Percentiles rank a stretch among this genome's conserved stretches.
Evolutionary conservation across 2,113 vertebrate genomes (phyloP).

Genomic region (Alosa alosa): DNA sequence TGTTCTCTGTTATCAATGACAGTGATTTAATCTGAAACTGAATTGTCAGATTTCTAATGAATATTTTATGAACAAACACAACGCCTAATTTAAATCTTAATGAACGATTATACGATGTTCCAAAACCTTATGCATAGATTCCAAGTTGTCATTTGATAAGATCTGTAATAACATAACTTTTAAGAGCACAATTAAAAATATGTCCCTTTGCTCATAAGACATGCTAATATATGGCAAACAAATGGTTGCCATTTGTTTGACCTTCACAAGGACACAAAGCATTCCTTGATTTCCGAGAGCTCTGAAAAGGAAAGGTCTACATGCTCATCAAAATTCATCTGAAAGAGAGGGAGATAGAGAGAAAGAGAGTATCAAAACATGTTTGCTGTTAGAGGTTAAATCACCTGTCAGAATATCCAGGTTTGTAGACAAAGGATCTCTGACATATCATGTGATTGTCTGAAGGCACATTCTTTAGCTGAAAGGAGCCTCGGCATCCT

Average conservation of each 20-base stretch:
- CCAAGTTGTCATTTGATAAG: not conserved
- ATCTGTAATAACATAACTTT: constrained; percentile 50
- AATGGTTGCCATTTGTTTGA: constrained; percentile 67
- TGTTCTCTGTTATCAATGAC: too few species aligned
- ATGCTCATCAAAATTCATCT: not conserved
- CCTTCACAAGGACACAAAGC: constrained; percentile 63
- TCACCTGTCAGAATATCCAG: not conserved
- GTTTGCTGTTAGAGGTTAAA: not conserved
- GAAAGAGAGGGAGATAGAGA: constrained; percentile 47
- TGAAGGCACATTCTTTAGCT: not conserved
- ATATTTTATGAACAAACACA: not conserved
- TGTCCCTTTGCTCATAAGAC: constrained; percentile 62
- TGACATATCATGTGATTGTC: not conserved
- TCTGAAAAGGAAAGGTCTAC: not conserved
- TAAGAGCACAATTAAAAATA: constrained; percentile 62
- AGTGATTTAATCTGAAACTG: too few species aligned
- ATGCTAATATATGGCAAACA: constrained; percentile 70
- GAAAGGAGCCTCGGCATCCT: not conserved
- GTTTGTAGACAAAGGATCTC: not conserved
- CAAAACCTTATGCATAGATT: not conserved
- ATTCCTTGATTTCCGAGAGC: not conserved
- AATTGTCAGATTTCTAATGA: too few species aligned
- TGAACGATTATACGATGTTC: not conserved
- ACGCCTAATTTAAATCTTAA: not conserved
- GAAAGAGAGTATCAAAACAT: not conserved